phyloP scores from a whole-genome alignment of 2,888 invertebrate species.

The Empis stercorea region DNA sequence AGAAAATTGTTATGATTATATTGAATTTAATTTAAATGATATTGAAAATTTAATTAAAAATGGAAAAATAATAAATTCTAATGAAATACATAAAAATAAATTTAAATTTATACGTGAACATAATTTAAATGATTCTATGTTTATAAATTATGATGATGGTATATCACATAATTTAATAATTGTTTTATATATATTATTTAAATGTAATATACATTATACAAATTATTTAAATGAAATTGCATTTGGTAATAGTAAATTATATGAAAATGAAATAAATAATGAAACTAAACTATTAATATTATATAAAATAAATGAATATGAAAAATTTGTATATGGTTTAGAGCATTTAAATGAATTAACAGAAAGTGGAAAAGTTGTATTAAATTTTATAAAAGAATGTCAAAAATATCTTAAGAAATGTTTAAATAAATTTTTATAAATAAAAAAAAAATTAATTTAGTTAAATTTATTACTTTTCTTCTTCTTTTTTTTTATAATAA shows the following conservation, averaged over 20 bases:
- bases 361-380: slow-evolving; percentile 18
- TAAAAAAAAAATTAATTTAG: neutral
- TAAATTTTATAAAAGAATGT: slow-evolving; percentile 16
- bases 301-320: slow-evolving; percentile 26
- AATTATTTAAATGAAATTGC: slow-evolving; percentile 33
- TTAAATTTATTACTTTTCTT: neutral
- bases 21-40: slow-evolving; percentile 45
- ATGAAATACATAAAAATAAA: slow-evolving; percentile 42
- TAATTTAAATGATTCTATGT: slow-evolving; percentile 47
- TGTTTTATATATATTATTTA: slow-evolving; percentile 29
- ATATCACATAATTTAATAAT: slow-evolving; percentile 51
- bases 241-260: slow-evolving; percentile 26
- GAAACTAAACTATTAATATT: slow-evolving; percentile 20
- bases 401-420: slow-evolving; percentile 21
- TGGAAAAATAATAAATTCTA: slow-evolving; percentile 19
- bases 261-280: slow-evolving; percentile 11
- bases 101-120: slow-evolving; percentile 51
- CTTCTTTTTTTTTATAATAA: neutral
- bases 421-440: slow-evolving; percentile 7
- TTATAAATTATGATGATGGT: slow-evolving; percentile 47
- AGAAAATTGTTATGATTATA: slow-evolving; percentile 52
- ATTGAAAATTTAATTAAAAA: slow-evolving; percentile 36
- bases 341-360: slow-evolving; percentile 18
- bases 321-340: slow-evolving; percentile 18
- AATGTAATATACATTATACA: slow-evolving; percentile 25